Evolutionary conservation across 2,113 vertebrate genomes (phyloP), one percentile per base, ranked within the genome.

Genomic region (Vidua chalybeata): DNA sequence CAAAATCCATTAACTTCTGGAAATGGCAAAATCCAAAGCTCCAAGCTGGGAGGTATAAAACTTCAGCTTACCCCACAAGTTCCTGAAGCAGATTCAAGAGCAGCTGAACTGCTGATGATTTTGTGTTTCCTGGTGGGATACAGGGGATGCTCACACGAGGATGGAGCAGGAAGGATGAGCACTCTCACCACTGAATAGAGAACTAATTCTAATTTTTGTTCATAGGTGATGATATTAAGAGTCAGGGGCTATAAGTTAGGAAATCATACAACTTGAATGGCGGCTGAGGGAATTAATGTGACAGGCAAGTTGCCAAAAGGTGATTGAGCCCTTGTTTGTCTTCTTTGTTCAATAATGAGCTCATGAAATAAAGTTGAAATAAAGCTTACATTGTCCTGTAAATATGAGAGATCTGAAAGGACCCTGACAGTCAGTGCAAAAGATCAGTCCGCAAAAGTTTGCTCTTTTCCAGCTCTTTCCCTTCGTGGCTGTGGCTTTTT

Each of bases 121-220:
- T 48, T 8, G 1, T 41, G 31, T 37, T 61, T 89, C 31, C 51
- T 15, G 18, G 20, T 61, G 21, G 51, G 46, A 35, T 31, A 54
- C 6, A 48, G 11, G 27, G 31, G 20, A 52, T 6, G 7, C 14
- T 49, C 1, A 26, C 21, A 43, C 22, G 0, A 0, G 37, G 55
- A 51, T 0, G 0, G 51, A 64, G 37, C n/a, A 75, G 14, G 30
- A 84, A 69, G 51, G 15, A 61, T n/a, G 31, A 37, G n/a, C 43
- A 22, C 22, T 41, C 21, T 56, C 15, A 78, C 7, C 4, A 4
- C 27, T 18, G 3, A 37, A 54, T 8, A 68, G 14, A 19, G 39
- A 71, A 66, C 7, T 22, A 14, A 43, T 27, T 23, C 3, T n/a
- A 11, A 19, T 59, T 14, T 46, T 68, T 77, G 14, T n/a, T 82